Conservation (phyloP, 1,140 invertebrate species). For the Cylas formicarius region DNA sequence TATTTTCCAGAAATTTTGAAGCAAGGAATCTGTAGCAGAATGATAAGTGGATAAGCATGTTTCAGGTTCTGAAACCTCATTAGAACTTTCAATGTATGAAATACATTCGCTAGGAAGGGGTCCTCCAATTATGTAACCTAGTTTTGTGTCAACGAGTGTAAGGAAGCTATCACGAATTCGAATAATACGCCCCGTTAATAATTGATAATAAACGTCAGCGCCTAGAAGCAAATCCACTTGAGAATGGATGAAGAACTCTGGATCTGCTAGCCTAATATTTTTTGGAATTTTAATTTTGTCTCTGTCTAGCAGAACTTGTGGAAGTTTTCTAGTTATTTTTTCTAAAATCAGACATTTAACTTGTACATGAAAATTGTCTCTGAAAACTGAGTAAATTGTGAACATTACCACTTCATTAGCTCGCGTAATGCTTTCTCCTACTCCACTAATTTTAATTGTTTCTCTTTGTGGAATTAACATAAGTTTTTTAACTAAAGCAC, state of each 20-base stretch:
- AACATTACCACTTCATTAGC: constrained; percentile 5
- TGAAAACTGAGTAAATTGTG: not conserved
- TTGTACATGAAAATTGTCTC: not conserved
- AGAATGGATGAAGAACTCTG: not conserved
- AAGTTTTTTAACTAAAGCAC: constrained; percentile 4
- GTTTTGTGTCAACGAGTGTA: not conserved
- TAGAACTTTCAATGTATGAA: too few relatives aligned
- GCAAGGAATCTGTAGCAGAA: not conserved
- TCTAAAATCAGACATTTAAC: not conserved
- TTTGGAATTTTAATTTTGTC: constrained; percentile 7
- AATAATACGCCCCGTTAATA: not conserved
- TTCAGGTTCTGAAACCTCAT: not conserved
- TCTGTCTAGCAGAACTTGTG: constrained; percentile 1
- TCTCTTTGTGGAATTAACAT: not conserved
- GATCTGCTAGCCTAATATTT: constrained; percentile 1
- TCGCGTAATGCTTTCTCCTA: not conserved
- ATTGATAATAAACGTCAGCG: not conserved
- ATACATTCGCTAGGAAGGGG: too few relatives aligned
- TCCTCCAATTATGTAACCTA: constrained; percentile 4
- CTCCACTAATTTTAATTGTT: not conserved
- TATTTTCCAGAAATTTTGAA: constrained; percentile 12
- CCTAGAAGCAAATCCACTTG: not conserved
- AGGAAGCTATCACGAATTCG: not conserved
- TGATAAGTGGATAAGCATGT: not conserved
- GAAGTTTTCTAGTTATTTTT: constrained; percentile 1